Base-by-base conservation (phyloP, 2,888 invertebrate species). In the Ypsolopha scabrella region DNA sequence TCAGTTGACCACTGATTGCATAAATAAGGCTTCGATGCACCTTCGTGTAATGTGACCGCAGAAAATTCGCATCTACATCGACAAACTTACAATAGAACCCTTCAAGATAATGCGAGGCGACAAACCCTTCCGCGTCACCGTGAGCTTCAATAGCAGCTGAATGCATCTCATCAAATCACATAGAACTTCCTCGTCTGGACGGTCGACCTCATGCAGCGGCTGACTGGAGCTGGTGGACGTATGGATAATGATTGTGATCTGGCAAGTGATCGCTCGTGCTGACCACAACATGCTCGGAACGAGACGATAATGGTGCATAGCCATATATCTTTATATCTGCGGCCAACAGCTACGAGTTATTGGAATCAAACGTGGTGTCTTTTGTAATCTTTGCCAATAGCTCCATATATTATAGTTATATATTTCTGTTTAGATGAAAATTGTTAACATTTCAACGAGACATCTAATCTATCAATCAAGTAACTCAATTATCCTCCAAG, bases 261-360 rank as follows among this genome's bases (percentile, higher is more conserved):
- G 33, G 45, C 72, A 62, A 73, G 63, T 72, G 73, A 80, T 79
- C 72, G 74, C 70, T 71, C 62, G 70, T 65, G 60, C 64, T 70
- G 66, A 83, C 83, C 82, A 61, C 83, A 83, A 80, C 80, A 77
- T 75, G 74, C 70, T 74, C 63, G 60, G 65, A 80, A 82, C 77
- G 74, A 81, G 82, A 81, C 70, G 80, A 78, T 82, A 82, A 82
- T 81, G 77, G 71, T 65, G 58, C 63, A 68, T 67, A 64, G 60
- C 65, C 63, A 68, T 62, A 60, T 66, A 67, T 64, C 61, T 73
- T 75, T 75, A 71, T 75, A 74, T 68, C 67, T 75, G 72, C 64
- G 69, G 68, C 73, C 66, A 70, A 66, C 66, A 61, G 68, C 68
- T 61, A 69, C 61, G 61, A 66, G 67, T 66, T 63, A 68, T 70